Base-by-base conservation (phyloP, 2,113 vertebrate species). In the Ariopsis seemanni region DNA sequence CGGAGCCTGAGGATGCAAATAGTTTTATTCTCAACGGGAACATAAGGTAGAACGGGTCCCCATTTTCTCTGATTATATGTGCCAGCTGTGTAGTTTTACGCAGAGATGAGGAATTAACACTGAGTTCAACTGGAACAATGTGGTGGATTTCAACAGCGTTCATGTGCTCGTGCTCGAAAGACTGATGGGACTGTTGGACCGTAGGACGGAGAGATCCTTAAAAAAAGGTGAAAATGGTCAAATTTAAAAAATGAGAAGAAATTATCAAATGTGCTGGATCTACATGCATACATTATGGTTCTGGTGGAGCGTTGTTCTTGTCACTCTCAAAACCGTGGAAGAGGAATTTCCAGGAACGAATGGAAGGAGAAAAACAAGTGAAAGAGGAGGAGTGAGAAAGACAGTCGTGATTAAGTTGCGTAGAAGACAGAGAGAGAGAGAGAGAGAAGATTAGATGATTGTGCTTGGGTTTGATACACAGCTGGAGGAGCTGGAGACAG, bases 281-380 rank as follows among this genome's bases (percentile, higher is more conserved):
- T 52, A 25, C 1, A 53, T 53, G 1, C 10, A 7, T 71, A 34
- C 17, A 42, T 42, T 72, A 18, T 1, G 34, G 27, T 17, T 71
- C 34, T 71, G 27, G 14, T 6, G 30, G 27, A 71, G 30, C 42
- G 15, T 75, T 48, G 48, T 60, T 57, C 30, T 62, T 85, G 4
- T 34, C 17, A 85, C 50, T 60, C 55, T 34, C 55, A 75, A 62
- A 82, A 62, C 25, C 91, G 93, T 91, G 86, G 89, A 88, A 90
- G 75, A 85, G 91, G 93, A 93, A 89, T 87, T 88, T 90, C 91
- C 27, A 85, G 82, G 88, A 90, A 53, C 48, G n/a, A 67, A 74
- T 74, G 12, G 2, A 30, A 18, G 7, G 89, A 91, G 89, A 57
- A 93, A 93, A 42, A 81, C 34, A 42, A 58, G 27, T 27, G 60